Conservation (phyloP, 92 coral and sea anemone genomes). For the Palythoa grandiflora region DNA sequence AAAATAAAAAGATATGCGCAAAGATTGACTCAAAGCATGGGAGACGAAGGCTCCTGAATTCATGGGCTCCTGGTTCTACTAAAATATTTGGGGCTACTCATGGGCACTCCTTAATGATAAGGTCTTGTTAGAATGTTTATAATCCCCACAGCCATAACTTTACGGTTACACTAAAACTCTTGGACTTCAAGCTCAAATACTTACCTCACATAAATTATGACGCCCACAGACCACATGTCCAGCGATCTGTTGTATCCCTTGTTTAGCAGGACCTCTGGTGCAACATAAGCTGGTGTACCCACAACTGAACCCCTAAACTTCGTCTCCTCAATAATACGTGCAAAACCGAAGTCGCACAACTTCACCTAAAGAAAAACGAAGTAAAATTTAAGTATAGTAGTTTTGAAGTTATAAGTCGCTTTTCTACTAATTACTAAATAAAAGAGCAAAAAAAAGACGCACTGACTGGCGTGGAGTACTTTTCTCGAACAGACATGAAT, state of each 20-base stretch:
- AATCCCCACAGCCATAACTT: too few species aligned
- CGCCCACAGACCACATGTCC: slow-evolving; percentile 99
- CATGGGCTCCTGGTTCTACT: too few species aligned
- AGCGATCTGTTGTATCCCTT: slow-evolving; percentile 97
- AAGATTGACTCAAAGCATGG: too few species aligned
- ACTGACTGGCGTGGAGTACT: background rate
- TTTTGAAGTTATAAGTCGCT: too few species aligned
- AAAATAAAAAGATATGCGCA: too few species aligned
- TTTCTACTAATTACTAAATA: too few species aligned
- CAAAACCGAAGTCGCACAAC: slow-evolving; percentile 97
- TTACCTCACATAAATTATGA: slow-evolving; percentile 97
- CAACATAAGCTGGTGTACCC: slow-evolving; percentile 98
- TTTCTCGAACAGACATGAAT: background rate
- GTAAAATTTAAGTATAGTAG: too few species aligned
- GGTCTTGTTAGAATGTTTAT: too few species aligned
- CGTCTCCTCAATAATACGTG: slow-evolving; percentile 97
- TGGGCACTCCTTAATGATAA: too few species aligned
- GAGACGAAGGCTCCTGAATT: too few species aligned
- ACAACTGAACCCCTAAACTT: slow-evolving; percentile 99
- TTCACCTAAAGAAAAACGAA: slow-evolving; percentile 76
- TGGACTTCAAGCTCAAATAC: background rate
- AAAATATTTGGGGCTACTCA: background rate
- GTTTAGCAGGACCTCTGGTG: slow-evolving; percentile 97
- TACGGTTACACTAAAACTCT: background rate
- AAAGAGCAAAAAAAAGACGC: background rate